These are phyloP conservation scores for Ridgeia piscesae DNA, from an alignment of 1,140 invertebrate species.

Conservation along the genomic window DNA sequence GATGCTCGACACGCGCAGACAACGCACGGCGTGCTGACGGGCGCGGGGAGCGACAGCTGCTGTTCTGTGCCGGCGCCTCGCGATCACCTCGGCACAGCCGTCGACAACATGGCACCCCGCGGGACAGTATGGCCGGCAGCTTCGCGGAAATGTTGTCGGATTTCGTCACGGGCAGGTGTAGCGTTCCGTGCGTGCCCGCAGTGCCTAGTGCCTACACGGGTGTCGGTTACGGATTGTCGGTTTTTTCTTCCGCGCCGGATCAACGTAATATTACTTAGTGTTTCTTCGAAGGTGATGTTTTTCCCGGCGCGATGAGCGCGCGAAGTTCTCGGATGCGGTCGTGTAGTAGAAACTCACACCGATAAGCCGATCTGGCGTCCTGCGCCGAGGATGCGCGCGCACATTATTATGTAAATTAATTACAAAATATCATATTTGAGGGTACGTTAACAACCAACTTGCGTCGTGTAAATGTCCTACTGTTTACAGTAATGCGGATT, in stretches of 20 bases:
- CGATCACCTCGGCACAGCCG: not conserved
- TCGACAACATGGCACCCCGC: not conserved
- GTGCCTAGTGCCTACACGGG: not conserved
- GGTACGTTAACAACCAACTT: no score
- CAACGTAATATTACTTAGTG: not conserved
- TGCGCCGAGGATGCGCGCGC: no score
- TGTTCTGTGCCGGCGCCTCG: not conserved
- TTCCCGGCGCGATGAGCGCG: no score
- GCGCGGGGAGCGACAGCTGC: not conserved
- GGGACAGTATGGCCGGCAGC: not conserved
- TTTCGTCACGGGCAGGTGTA: not conserved
- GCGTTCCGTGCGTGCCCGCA: not conserved
- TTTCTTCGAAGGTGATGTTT: not conserved
- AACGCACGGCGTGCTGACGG: not conserved
- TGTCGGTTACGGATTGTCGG: not conserved
- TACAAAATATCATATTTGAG: no score
- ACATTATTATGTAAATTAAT: no score
- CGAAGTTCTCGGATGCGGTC: not conserved
- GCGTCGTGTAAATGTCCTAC: no score
- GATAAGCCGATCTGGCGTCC: not conserved
- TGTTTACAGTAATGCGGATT: no score
- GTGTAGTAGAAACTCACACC: not conserved
- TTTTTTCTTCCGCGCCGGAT: not conserved
- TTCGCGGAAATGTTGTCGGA: not conserved
- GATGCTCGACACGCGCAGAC: not conserved